Percentiles rank a stretch among this genome's conserved stretches.
Evolutionary conservation across 2,888 invertebrate genomes (phyloP).

Genomic region (Lymantria monacha): DNA sequence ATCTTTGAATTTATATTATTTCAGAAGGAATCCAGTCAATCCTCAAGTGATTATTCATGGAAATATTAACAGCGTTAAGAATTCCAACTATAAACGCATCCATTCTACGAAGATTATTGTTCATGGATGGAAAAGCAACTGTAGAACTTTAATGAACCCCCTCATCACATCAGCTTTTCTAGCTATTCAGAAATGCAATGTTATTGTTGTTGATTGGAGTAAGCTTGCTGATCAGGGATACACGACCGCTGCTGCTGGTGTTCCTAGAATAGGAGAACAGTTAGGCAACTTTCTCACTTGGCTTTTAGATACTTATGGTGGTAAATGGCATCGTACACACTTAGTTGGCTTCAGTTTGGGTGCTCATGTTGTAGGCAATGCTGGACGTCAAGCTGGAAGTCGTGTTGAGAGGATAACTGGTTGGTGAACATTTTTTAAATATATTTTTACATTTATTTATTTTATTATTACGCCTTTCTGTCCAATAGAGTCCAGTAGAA

Average conservation of each 20-base stretch:
- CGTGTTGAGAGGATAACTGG: slow-evolving; percentile 12
- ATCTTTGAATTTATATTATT: not conserved
- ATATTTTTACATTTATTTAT: no score
- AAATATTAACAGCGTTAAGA: not conserved
- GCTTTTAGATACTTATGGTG: slow-evolving; percentile 4
- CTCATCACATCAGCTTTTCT: not conserved
- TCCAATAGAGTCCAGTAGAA: no score
- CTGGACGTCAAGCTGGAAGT: slow-evolving; percentile 1
- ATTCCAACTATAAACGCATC: not conserved
- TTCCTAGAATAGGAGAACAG: slow-evolving; percentile 3
- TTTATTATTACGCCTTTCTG: no score
- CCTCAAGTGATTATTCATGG: not conserved
- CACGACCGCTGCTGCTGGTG: not conserved
- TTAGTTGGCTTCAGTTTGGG: slow-evolving; percentile 14
- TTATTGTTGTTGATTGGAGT: slow-evolving; percentile 71
- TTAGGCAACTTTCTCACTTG: slow-evolving; percentile 10
- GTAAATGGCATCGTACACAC: slow-evolving; percentile 7
- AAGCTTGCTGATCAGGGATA: not conserved
- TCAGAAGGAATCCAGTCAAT: not conserved
- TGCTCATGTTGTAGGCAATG: slow-evolving; percentile 9
- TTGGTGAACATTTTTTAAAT: slow-evolving; percentile 5
- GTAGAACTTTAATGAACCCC: slow-evolving; percentile 2
- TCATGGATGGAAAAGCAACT: slow-evolving; percentile 12
- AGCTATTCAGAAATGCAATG: slow-evolving; percentile 35
- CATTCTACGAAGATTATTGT: slow-evolving; percentile 1